phyloP scores from a whole-genome alignment of 2,888 invertebrate genomes.

The Gryllus longicercus region DNA sequence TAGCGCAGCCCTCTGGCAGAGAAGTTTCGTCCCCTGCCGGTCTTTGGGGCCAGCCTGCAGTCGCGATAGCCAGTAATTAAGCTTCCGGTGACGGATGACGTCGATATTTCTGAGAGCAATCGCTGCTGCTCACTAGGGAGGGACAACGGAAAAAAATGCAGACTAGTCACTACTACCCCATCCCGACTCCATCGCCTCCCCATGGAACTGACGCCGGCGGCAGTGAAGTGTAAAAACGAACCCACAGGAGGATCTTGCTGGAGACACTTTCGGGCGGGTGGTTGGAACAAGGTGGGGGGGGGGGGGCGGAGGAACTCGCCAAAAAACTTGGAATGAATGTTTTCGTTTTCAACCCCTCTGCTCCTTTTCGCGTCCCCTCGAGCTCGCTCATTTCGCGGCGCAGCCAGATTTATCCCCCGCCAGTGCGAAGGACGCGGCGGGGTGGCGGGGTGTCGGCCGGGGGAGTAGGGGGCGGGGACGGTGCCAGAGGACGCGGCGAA shows the following conservation, averaged over 20 bases:
- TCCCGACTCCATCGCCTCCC: not conserved
- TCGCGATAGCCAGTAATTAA: not conserved
- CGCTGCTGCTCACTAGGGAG: not conserved
- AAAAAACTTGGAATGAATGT: slow-evolving; percentile 1
- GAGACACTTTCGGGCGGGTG: not conserved
- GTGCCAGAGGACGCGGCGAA: not conserved
- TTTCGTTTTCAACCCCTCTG: not conserved
- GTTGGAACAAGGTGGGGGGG: too few relatives aligned
- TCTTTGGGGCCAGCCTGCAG: too few relatives aligned
- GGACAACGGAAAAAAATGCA: not conserved
- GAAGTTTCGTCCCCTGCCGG: too few relatives aligned
- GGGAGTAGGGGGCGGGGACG: not conserved
- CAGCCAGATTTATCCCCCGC: not conserved
- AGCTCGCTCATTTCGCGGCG: not conserved
- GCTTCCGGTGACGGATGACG: not conserved
- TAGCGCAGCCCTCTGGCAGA: not conserved
- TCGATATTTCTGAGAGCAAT: slow-evolving; percentile 4
- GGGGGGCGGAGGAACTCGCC: too few relatives aligned
- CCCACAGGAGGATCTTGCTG: not conserved
- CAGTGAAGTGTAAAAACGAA: not conserved
- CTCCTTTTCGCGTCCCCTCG: not conserved
- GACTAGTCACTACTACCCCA: not conserved
- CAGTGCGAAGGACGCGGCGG: not conserved
- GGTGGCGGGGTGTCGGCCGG: not conserved
- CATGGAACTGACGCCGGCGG: not conserved